Percentiles rank a stretch among this genome's conserved stretches.
Conservation (phyloP, 2,113 vertebrate genomes). For the Empidonax alnorum region DNA sequence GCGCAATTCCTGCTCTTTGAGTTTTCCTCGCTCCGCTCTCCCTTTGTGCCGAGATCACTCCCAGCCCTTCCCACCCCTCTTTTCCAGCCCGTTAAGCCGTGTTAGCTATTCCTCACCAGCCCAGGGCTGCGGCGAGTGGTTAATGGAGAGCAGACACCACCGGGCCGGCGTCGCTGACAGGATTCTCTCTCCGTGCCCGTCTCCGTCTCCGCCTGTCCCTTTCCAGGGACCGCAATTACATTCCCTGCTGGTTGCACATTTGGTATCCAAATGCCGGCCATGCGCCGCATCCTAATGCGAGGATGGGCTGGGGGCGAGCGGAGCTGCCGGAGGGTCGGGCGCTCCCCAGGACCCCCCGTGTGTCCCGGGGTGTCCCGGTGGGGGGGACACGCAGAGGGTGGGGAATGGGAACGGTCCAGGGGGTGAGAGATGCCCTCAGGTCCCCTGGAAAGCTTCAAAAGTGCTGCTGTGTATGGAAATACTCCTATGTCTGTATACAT, state of each 20-base stretch:
- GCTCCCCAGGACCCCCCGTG: background rate
- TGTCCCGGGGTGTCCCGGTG: fast-evolving
- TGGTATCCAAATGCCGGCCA: slow-evolving; percentile 47
- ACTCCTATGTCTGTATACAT: fast-evolving
- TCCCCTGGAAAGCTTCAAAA: background rate
- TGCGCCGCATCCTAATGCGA: slow-evolving; percentile 40
- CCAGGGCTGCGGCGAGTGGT: slow-evolving; percentile 26
- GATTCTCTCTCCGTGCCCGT: slow-evolving; percentile 25
- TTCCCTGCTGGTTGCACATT: slow-evolving; percentile 56
- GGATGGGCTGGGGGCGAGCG: background rate
- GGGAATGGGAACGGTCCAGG: background rate
- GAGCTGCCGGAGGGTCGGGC: fast-evolving
- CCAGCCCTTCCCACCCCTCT: slow-evolving; percentile 41
- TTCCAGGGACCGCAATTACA: slow-evolving; percentile 49
- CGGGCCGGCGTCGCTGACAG: slow-evolving; percentile 28
- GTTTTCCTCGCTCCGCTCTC: background rate
- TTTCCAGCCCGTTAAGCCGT: slow-evolving; percentile 55
- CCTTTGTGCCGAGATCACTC: slow-evolving; percentile 29
- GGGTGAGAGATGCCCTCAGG: background rate
- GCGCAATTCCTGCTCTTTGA: background rate
- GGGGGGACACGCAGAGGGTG: background rate
- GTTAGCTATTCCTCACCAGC: slow-evolving; percentile 50
- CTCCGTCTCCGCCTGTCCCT: slow-evolving; percentile 36
- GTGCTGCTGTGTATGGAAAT: background rate
- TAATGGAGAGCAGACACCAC: slow-evolving; percentile 59